Conservation (phyloP, 2,113 vertebrate genomes). For the Brachionichthys hirsutus region DNA sequence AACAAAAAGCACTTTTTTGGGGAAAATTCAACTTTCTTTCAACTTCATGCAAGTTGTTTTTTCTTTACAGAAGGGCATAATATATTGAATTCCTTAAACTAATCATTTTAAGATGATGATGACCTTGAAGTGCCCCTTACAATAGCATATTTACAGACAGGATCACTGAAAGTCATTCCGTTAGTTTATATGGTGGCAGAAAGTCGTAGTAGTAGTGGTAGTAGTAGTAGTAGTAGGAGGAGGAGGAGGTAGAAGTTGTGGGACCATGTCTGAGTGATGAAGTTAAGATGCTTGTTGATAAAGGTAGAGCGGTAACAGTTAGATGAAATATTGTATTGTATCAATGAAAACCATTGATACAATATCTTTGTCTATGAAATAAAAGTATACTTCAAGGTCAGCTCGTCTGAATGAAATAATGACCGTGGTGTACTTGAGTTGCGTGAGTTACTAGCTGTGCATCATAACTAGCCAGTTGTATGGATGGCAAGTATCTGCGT, state of each 20-base stretch:
- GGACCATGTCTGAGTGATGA: not conserved
- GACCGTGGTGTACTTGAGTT: slow-evolving; percentile 1
- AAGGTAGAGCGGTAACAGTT: slow-evolving; percentile 44
- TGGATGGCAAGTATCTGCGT: slow-evolving; percentile 60
- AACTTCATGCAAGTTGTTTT: not conserved
- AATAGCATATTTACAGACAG: not conserved
- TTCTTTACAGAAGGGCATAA: not conserved
- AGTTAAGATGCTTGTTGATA: slow-evolving; percentile 22
- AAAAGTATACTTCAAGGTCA: too few species aligned
- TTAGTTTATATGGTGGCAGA: slow-evolving; percentile 1
- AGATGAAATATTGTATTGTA: too few species aligned
- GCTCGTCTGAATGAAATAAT: too few species aligned
- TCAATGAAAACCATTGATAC: slow-evolving; percentile 49
- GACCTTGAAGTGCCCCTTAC: not conserved
- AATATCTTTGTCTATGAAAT: too few species aligned
- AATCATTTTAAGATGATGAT: slow-evolving; percentile 1
- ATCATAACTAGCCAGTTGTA: slow-evolving; percentile 69
- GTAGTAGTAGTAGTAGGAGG: slow-evolving; percentile 1
- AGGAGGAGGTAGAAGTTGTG: not conserved
- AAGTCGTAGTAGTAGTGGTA: slow-evolving; percentile 1
- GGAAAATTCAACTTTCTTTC: not conserved
- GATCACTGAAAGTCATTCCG: not conserved
- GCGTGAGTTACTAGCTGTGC: slow-evolving; percentile 24
- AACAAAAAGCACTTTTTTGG: not conserved
- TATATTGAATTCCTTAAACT: not conserved